Conservation (phyloP, 2,888 invertebrate species). For the Sarcophaga carnaria region DNA sequence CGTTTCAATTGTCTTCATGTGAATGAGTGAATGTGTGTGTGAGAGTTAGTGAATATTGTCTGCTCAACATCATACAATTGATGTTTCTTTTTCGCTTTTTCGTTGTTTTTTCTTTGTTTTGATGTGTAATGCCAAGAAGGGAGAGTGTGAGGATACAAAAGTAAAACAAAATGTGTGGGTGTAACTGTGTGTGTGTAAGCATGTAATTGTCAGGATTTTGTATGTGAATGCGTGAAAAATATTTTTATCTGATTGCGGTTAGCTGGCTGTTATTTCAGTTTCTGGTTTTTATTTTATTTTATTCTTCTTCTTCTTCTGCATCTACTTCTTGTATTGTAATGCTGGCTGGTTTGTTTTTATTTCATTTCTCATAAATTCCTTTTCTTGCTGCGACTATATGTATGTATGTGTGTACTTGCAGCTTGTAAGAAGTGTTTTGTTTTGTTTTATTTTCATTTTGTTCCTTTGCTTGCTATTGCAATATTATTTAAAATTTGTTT, state of each 20-base stretch:
- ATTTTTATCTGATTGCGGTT: slow-evolving; percentile 61
- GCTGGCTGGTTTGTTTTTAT: not conserved
- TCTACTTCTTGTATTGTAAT: slow-evolving; percentile 35
- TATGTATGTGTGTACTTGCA: not conserved
- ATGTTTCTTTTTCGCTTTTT: slow-evolving; percentile 9
- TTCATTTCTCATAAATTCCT: not conserved
- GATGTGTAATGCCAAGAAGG: slow-evolving; percentile 10
- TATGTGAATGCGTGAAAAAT: not conserved
- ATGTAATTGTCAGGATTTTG: too few species aligned
- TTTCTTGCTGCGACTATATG: not conserved
- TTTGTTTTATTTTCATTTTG: not conserved
- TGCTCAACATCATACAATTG: slow-evolving; percentile 53
- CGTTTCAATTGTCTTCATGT: slow-evolving; percentile 38
- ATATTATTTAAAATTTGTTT: not conserved
- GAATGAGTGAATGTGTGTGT: not conserved
- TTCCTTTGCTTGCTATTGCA: not conserved
- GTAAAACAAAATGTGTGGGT: not conserved
- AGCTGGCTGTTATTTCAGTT: slow-evolving; percentile 54
- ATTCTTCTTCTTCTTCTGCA: not conserved
- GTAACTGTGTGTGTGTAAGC: not conserved
- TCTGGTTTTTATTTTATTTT: slow-evolving; percentile 40
- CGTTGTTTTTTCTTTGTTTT: too few species aligned
- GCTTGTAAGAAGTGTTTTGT: not conserved
- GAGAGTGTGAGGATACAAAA: not conserved
- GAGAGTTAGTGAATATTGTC: slow-evolving; percentile 35